Evolutionary conservation across 2,888 invertebrate genomes (phyloP).

Genomic region (Trissonchulus latispiculum): DNA sequence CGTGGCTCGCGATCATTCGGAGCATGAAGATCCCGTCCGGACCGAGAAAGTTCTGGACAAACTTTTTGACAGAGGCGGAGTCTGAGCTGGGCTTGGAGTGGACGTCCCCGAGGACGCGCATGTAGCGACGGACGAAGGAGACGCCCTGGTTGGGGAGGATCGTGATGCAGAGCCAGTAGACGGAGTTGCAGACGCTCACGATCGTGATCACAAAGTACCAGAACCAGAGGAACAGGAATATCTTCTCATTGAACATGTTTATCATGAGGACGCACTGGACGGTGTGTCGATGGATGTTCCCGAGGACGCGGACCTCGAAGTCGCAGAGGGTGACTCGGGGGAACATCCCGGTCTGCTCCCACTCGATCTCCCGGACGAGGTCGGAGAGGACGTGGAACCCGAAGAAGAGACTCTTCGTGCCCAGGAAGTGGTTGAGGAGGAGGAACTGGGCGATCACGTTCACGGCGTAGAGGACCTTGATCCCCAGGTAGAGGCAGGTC

Average conservation of each 20-base stretch:
- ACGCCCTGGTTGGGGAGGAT: conserved; percentile 42
- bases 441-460: conserved; percentile 43
- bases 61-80: conserved; percentile 40
- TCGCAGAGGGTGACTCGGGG: conserved; percentile 43
- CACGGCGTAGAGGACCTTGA: conserved; percentile 41
- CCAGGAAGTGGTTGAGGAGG: conserved; percentile 40
- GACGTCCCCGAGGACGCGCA: conserved; percentile 39
- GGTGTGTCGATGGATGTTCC: conserved; percentile 35
- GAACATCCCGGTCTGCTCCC: conserved; percentile 44
- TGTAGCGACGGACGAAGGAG: conserved; percentile 41
- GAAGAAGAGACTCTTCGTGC: conserved; percentile 40
- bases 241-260: conserved; percentile 44
- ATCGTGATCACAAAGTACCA: conserved; percentile 43
- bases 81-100: conserved; percentile 42
- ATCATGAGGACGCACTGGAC: conserved; percentile 44
- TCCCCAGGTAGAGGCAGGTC: conserved; percentile 41
- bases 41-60: conserved; percentile 42
- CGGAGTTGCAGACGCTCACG: conserved; percentile 39
- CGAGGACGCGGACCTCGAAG: conserved; percentile 35
- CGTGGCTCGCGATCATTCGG: conserved; percentile 43
- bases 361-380: conserved; percentile 41
- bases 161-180: conserved; percentile 43
- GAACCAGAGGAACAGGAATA: conserved; percentile 39
- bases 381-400: conserved; percentile 41
- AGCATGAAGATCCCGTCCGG: conserved; percentile 42